Conservation (phyloP, 1,140 invertebrate genomes). For the Pseudomyrmex flavicornis region DNA sequence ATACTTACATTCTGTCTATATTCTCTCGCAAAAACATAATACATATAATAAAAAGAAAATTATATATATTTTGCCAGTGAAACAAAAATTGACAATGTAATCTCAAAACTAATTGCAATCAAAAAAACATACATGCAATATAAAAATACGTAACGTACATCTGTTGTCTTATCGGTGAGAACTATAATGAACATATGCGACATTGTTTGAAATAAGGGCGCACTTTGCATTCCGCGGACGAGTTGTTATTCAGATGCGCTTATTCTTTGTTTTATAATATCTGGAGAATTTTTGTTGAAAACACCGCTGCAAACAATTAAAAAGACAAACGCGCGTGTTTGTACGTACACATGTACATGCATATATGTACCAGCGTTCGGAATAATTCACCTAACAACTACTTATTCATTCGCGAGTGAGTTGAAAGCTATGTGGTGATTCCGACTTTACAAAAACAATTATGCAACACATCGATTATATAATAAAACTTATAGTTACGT, state of each 20-base stretch:
- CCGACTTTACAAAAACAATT: conserved; percentile 47
- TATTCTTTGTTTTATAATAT: neutral
- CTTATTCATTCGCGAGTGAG: conserved; percentile 7
- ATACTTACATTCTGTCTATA: no score
- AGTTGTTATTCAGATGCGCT: neutral
- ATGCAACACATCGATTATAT: conserved; percentile 37
- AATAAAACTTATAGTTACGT: neutral
- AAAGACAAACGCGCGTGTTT: neutral
- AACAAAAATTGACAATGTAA: no score
- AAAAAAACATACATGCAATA: neutral
- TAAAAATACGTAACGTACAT: neutral
- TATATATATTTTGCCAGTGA: no score
- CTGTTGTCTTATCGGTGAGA: conserved; percentile 1
- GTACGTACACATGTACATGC: neutral
- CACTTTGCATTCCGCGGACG: conserved; percentile 11
- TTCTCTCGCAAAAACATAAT: no score
- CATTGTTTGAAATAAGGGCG: neutral
- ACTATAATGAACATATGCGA: no score
- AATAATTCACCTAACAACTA: conserved; percentile 2
- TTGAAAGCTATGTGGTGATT: conserved; percentile 46
- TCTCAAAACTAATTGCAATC: no score
- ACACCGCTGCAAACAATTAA: conserved; percentile 14
- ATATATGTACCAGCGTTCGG: neutral
- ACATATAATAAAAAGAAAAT: no score
- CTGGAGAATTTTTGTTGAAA: conserved; percentile 5